Percentiles rank a stretch among this genome's conserved stretches.
phyloP scores from a whole-genome alignment of 2,888 invertebrate genomes.

The Altica lythri region DNA sequence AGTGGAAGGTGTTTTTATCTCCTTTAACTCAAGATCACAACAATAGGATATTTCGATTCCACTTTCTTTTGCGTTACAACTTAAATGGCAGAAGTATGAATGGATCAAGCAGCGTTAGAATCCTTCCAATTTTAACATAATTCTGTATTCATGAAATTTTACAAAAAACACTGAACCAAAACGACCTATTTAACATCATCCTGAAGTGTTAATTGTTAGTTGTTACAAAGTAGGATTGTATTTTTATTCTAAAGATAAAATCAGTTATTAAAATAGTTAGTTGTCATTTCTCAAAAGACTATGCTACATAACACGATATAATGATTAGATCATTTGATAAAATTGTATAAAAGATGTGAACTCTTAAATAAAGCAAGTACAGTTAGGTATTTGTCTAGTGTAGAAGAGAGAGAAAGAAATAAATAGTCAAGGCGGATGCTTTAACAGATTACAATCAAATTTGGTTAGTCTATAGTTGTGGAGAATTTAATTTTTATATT shows the following conservation, averaged over 20 bases:
- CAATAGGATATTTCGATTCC: too few relatives aligned
- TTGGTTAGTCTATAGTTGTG: too few relatives aligned
- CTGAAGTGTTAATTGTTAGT: conserved; percentile 21
- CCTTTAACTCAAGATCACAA: too few relatives aligned
- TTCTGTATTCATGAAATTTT: too few relatives aligned
- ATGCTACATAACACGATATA: conserved; percentile 24
- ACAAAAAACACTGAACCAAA: conserved; percentile 1
- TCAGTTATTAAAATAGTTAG: conserved; percentile 24
- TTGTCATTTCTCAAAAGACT: conserved; percentile 24
- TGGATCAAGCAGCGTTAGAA: too few relatives aligned
- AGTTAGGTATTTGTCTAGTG: conserved; percentile 20
- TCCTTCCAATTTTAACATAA: too few relatives aligned
- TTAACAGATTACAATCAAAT: background rate
- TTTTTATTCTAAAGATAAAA: conserved; percentile 19
- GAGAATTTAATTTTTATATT: too few relatives aligned
- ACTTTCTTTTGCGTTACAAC: too few relatives aligned
- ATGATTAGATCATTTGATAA: conserved; percentile 23
- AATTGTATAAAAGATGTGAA: conserved; percentile 21
- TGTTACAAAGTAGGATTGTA: conserved; percentile 13
- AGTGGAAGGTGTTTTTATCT: too few relatives aligned
- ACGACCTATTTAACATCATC: conserved; percentile 1
- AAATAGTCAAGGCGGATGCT: background rate
- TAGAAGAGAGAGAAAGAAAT: background rate
- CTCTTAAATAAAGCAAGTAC: conserved; percentile 18
- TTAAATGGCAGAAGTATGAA: too few relatives aligned